phyloP scores from a whole-genome alignment of 2,888 invertebrate species.

The Plemyria rubiginata region DNA sequence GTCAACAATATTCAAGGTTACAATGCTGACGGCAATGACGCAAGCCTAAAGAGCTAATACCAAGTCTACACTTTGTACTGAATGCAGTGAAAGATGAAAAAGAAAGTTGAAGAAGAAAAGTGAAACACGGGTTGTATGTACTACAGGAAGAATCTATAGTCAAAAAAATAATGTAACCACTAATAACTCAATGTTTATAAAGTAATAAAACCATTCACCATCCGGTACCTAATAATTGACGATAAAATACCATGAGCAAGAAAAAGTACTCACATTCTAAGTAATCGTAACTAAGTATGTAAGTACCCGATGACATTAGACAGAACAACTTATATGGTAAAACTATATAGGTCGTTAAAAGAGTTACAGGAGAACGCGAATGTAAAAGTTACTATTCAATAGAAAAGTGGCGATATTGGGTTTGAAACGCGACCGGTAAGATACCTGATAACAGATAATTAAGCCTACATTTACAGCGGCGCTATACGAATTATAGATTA shows the following conservation, averaged over 20 bases:
- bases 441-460: slow-evolving; percentile 47
- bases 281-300: slow-evolving; percentile 2
- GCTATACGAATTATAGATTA: slow-evolving; percentile 54
- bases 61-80: slow-evolving; percentile 19
- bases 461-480: slow-evolving; percentile 33
- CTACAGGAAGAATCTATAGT: background rate
- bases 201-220: background rate
- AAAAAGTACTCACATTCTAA: slow-evolving; percentile 9
- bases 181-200: background rate
- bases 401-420: background rate
- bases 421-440: slow-evolving; percentile 43
- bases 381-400: slow-evolving; percentile 1
- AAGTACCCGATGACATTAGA: slow-evolving; percentile 2
- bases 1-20: slow-evolving; percentile 74
- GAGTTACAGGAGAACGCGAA: slow-evolving; percentile 21
- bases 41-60: slow-evolving; percentile 20
- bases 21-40: slow-evolving; percentile 40
- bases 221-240: slow-evolving; percentile 7
- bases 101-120: too few relatives aligned
- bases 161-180: slow-evolving; percentile 4
- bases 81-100: slow-evolving; percentile 2
- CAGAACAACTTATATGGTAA: background rate
- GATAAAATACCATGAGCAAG: slow-evolving; percentile 11
- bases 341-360: too few relatives aligned
- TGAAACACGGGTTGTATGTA: slow-evolving; percentile 4